Percentiles rank a stretch among this genome's conserved stretches.
These are phyloP conservation scores for Yponomeuta cagnagella DNA, from an alignment of 2,888 invertebrate genomes.

Conservation along the genomic window DNA sequence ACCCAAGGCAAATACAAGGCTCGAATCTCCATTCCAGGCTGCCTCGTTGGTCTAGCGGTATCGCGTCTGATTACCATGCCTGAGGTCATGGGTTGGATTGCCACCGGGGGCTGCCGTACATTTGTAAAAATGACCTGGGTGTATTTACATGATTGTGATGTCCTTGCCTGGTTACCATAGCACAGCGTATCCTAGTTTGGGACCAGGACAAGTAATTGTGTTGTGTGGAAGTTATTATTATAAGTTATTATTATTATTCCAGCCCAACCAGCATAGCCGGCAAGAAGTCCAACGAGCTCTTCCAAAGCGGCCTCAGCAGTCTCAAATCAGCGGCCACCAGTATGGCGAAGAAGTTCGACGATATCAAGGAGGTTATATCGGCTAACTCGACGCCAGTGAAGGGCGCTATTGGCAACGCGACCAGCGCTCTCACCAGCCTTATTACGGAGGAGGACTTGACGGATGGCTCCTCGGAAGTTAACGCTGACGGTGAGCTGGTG, in stretches of 20 bases:
- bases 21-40: too few species aligned
- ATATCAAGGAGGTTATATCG: constrained; percentile 93
- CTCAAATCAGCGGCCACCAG: constrained; percentile 90
- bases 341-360: constrained; percentile 91
- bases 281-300: constrained; percentile 90
- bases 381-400: constrained; percentile 92
- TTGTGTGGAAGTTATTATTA: too few species aligned
- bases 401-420: constrained; percentile 68
- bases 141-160: too few species aligned
- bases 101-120: too few species aligned
- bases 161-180: too few species aligned
- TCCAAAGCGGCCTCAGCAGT: constrained; percentile 90
- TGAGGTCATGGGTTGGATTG: too few species aligned
- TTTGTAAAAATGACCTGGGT: too few species aligned
- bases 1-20: too few species aligned
- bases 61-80: too few species aligned
- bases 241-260: not conserved
- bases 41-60: too few species aligned
- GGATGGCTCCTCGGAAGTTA: constrained; percentile 64
- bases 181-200: too few species aligned
- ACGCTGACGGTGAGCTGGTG: constrained; percentile 61
- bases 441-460: constrained; percentile 60
- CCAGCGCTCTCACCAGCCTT: constrained; percentile 55
- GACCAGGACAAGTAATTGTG: too few species aligned
- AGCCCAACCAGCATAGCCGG: constrained; percentile 85